These are phyloP conservation scores for Acanthosepion pharaonis DNA, from an alignment of 2,888 invertebrate genomes.

Conservation along the genomic window DNA sequence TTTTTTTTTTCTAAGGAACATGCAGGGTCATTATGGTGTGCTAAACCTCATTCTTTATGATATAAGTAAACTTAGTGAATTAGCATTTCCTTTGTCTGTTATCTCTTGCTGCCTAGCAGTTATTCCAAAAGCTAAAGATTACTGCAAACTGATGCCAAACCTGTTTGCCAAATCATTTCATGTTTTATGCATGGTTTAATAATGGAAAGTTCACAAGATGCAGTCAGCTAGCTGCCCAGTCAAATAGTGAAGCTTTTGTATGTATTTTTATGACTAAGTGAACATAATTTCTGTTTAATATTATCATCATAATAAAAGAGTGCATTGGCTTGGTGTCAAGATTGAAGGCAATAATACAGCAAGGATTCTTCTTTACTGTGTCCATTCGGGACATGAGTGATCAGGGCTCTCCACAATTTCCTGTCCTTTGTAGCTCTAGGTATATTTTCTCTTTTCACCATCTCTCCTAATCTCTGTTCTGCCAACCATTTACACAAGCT, in stretches of 20 bases:
- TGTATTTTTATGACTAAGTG: neutral
- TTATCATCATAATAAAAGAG: neutral
- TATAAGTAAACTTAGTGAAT: neutral
- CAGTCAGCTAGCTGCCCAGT: neutral
- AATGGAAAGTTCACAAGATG: neutral
- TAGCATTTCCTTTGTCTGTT: neutral
- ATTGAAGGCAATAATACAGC: too few species aligned
- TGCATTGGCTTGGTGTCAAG: too few species aligned
- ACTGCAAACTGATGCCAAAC: neutral
- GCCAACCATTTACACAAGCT: too few species aligned
- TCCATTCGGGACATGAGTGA: too few species aligned
- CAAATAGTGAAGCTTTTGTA: neutral
- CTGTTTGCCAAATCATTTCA: neutral
- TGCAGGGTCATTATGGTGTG: neutral
- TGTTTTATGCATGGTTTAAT: neutral
- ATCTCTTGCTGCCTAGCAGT: neutral
- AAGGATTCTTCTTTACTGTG: too few species aligned
- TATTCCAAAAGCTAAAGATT: neutral
- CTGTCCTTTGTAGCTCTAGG: too few species aligned
- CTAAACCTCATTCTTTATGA: neutral
- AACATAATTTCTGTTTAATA: neutral
- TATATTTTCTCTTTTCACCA: too few species aligned
- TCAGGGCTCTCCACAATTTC: too few species aligned
- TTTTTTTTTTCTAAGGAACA: neutral
- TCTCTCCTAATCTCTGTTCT: too few species aligned